Evolutionary conservation across 2,888 invertebrate species (phyloP).

Genomic region (Luperina testacea): DNA sequence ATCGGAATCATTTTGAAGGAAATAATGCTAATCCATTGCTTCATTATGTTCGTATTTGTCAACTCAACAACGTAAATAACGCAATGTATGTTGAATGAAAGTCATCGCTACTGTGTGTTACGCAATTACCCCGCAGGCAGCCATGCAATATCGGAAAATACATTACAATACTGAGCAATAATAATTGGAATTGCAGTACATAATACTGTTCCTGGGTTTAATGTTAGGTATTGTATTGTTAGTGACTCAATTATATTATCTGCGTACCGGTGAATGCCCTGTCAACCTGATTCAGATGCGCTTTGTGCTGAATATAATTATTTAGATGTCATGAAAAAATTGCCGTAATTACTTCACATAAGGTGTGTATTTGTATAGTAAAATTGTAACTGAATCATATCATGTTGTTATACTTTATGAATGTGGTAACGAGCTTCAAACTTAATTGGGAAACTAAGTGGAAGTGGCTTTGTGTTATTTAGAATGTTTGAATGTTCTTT

Average conservation of each 20-base stretch:
- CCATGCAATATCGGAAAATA: background rate
- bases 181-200: background rate
- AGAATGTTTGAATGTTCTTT: background rate
- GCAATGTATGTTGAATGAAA: too few species aligned
- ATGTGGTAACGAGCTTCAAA: background rate
- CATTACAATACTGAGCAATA: background rate
- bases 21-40: too few species aligned
- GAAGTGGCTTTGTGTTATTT: constrained; percentile 8
- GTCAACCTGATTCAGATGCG: background rate
- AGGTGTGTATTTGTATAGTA: background rate
- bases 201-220: background rate
- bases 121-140: background rate
- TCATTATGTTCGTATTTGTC: too few species aligned
- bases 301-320: constrained; percentile 10
- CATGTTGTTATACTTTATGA: background rate
- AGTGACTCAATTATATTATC: constrained; percentile 11
- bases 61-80: too few species aligned
- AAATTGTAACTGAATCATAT: background rate
- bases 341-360: background rate
- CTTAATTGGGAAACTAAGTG: constrained; percentile 16
- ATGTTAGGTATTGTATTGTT: background rate
- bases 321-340: background rate
- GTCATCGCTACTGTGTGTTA: too few species aligned
- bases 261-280: constrained; percentile 25
- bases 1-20: too few species aligned